Percentiles rank a stretch among this genome's conserved stretches.
These are phyloP conservation scores for Girardinichthys multiradiatus DNA, from an alignment of 2,113 vertebrate species.

Conservation along the genomic window DNA sequence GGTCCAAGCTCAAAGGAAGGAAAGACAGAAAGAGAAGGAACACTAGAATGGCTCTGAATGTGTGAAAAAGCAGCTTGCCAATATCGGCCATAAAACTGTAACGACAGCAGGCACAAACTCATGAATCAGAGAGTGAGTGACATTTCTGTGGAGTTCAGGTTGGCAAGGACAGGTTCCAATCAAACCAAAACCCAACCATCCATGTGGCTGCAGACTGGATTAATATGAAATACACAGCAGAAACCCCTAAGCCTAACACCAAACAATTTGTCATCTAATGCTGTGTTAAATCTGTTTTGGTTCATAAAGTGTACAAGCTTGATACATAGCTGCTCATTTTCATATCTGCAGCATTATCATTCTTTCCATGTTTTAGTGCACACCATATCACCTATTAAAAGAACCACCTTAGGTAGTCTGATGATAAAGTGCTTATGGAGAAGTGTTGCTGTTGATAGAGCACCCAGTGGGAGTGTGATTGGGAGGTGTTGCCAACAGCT, in stretches of 20 bases:
- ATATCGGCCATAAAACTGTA: constrained; percentile 67
- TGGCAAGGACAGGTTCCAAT: constrained; percentile 52
- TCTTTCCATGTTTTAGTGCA: constrained; percentile 17
- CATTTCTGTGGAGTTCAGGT: constrained; percentile 48
- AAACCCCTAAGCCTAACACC: neutral
- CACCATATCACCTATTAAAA: constrained; percentile 40
- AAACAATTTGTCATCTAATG: no score
- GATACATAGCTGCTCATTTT: constrained; percentile 19
- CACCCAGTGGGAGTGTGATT: constrained; percentile 69
- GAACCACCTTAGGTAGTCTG: constrained; percentile 58
- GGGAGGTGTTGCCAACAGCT: constrained; percentile 70
- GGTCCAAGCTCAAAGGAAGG: constrained; percentile 32
- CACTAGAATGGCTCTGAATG: constrained; percentile 57
- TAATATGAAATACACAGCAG: constrained; percentile 20
- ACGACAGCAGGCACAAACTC: constrained; percentile 66
- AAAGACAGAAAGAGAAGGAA: constrained; percentile 40
- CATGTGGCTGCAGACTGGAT: constrained; percentile 14
- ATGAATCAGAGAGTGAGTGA: constrained; percentile 66
- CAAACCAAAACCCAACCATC: constrained; percentile 53
- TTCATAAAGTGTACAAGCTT: constrained; percentile 1
- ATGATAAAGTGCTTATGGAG: constrained; percentile 64
- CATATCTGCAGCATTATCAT: constrained; percentile 21
- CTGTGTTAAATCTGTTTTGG: neutral
- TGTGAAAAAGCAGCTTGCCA: constrained; percentile 68
- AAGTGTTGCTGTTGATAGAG: constrained; percentile 66